These are phyloP conservation scores for Hydrophis major DNA, from an alignment of 2,797 vertebrate species.

Conservation along the genomic window DNA sequence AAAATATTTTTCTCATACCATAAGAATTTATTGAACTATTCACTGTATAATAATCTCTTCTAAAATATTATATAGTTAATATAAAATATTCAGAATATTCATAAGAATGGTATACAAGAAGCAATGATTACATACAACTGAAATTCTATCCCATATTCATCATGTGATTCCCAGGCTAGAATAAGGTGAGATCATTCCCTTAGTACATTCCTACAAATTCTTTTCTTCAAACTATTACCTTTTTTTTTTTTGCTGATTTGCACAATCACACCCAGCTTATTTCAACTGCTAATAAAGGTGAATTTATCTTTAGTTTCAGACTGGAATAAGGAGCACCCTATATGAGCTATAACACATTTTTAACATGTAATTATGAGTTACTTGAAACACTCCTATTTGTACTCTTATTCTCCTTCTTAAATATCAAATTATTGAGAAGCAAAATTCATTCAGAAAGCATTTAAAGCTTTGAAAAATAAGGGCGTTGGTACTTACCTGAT, in stretches of 20 bases:
- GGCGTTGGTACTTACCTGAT: too few relatives aligned
- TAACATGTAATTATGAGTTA: constrained; percentile 68
- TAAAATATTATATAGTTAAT: neutral
- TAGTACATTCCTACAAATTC: neutral
- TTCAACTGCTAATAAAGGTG: constrained; percentile 59
- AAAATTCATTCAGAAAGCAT: constrained; percentile 51
- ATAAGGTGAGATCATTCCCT: neutral
- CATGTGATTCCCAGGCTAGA: neutral
- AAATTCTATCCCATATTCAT: neutral
- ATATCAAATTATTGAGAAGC: constrained; percentile 61
- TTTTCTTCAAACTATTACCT: neutral
- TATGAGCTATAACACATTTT: constrained; percentile 61
- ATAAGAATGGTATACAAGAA: neutral
- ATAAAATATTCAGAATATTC: neutral
- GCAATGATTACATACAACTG: neutral
- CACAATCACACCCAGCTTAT: constrained; percentile 31
- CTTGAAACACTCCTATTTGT: constrained; percentile 62
- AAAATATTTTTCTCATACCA: neutral
- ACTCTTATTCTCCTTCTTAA: constrained; percentile 62
- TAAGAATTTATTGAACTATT: neutral
- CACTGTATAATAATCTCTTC: neutral
- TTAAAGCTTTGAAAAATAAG: constrained; percentile 27
- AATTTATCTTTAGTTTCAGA: constrained; percentile 60
- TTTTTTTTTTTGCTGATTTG: neutral
- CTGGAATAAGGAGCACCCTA: constrained; percentile 55